Percentiles rank a stretch among this genome's conserved stretches.
Conservation (phyloP, 2,797 vertebrate genomes). For the Chloroceryle amazona region DNA sequence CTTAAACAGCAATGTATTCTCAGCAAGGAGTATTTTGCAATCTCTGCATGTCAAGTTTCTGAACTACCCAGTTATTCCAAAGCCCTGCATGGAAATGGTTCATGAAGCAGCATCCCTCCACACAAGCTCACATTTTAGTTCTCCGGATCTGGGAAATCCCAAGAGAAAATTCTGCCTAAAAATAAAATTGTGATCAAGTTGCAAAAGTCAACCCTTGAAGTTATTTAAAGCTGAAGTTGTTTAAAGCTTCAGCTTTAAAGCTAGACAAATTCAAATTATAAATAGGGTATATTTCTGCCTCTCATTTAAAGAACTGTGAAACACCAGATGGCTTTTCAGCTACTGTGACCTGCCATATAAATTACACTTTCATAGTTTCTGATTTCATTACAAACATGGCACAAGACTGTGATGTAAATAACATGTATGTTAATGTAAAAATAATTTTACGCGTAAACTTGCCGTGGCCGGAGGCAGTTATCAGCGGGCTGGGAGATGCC, state of each 20-base stretch:
- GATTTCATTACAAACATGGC: slow-evolving; percentile 8
- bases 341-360: not conserved
- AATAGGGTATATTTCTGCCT: not conserved
- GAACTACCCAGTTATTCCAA: not conserved
- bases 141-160: not conserved
- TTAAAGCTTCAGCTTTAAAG: slow-evolving; percentile 20
- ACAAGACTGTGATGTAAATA: not conserved
- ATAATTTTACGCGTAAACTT: not conserved
- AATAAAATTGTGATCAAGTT: not conserved
- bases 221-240: not conserved
- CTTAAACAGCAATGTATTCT: not conserved
- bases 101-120: not conserved
- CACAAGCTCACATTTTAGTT: not conserved
- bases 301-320: slow-evolving; percentile 4
- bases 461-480: not conserved
- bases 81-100: not conserved
- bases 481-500: not conserved
- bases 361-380: not conserved
- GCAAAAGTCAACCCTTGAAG: not conserved
- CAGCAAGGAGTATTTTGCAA: not conserved
- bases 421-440: not conserved
- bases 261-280: slow-evolving; percentile 23
- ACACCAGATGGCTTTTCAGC: slow-evolving; percentile 13
- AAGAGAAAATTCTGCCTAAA: not conserved
- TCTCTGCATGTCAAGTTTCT: not conserved